Evolutionary conservation across 1,140 invertebrate genomes (phyloP).

Genomic region (Drosophila setifemur): DNA sequence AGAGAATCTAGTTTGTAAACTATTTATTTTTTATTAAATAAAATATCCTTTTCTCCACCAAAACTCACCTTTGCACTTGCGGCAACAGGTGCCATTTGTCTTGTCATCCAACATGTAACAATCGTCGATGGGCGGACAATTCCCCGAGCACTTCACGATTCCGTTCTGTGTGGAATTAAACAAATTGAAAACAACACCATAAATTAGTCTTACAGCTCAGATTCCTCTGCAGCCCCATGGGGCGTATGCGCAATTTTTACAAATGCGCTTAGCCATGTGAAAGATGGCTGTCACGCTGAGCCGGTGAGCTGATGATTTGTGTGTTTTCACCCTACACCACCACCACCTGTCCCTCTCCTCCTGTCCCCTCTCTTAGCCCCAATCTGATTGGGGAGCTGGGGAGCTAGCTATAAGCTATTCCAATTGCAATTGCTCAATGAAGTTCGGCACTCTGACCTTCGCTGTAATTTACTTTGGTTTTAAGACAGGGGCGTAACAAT

Average conservation of each 20-base stretch:
- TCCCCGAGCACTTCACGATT: slow-evolving; percentile 87
- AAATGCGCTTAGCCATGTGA: slow-evolving; percentile 49
- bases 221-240: not conserved
- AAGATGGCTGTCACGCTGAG: slow-evolving; percentile 50
- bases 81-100: slow-evolving; percentile 86
- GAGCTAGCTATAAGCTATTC: slow-evolving; percentile 16
- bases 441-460: slow-evolving; percentile 32
- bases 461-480: slow-evolving; percentile 18
- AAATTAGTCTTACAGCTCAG: slow-evolving; percentile 23
- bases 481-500: too few relatives aligned
- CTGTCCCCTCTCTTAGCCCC: not conserved
- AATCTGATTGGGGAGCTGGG: too few relatives aligned
- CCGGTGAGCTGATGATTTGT: slow-evolving; percentile 44
- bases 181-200: not conserved
- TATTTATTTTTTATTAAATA: not conserved
- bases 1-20: too few relatives aligned
- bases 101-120: slow-evolving; percentile 86
- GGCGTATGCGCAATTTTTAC: slow-evolving; percentile 55
- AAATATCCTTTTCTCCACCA: not conserved
- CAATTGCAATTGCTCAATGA: slow-evolving; percentile 31
- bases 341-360: too few relatives aligned
- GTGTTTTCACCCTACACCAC: not conserved
- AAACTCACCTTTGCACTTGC: slow-evolving; percentile 87
- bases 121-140: slow-evolving; percentile 87
- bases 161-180: slow-evolving; percentile 86